Evolutionary conservation across 2,113 vertebrate species (phyloP).

Genomic region (Passerina amoena): DNA sequence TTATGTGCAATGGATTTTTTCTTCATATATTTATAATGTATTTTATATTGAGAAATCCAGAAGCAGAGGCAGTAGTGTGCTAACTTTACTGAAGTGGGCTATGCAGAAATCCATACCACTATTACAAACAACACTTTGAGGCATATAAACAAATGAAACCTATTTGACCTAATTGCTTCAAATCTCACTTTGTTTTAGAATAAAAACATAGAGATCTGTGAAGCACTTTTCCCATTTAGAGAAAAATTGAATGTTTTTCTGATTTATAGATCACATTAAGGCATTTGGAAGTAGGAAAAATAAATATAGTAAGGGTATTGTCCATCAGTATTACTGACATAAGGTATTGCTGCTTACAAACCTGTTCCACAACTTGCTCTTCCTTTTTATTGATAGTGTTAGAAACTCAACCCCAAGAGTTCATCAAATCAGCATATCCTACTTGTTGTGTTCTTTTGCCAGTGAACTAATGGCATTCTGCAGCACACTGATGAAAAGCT

Average conservation of each 20-base stretch:
- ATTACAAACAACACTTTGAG: background rate
- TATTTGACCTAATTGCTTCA: background rate
- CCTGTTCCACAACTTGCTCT: background rate
- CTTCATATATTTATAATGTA: background rate
- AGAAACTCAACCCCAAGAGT: background rate
- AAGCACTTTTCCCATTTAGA: background rate
- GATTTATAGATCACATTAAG: background rate
- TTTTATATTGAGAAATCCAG: background rate
- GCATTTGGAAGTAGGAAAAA: background rate
- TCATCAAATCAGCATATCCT: background rate
- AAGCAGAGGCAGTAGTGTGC: background rate
- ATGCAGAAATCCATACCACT: background rate
- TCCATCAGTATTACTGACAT: background rate
- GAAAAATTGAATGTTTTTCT: background rate
- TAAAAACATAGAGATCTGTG: background rate
- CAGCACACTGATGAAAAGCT: rapidly evolving
- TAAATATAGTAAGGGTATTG: background rate
- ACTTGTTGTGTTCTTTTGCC: background rate
- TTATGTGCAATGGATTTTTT: background rate
- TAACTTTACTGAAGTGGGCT: background rate
- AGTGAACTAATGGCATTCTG: background rate
- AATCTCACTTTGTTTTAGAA: background rate
- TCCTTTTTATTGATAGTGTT: background rate
- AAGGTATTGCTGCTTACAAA: background rate
- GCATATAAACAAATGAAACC: background rate